A percentile compares a stretch with the other conserved stretches of the same genome.
Conservation (phyloP, 2,888 invertebrate species). For the Pterostichus niger region DNA sequence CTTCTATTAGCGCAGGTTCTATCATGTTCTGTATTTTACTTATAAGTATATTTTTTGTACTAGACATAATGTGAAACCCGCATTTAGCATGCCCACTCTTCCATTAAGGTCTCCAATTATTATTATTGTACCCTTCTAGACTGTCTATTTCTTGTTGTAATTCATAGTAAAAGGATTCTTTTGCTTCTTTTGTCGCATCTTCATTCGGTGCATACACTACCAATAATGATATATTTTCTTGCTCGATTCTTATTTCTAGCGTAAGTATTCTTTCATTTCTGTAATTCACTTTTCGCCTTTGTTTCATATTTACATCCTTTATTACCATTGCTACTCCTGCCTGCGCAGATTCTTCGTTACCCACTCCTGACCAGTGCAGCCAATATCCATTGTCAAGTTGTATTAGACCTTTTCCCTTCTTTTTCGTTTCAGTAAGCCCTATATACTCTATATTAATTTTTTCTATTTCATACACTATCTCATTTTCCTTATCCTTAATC, state of each 20-base stretch:
- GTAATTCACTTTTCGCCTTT: background rate
- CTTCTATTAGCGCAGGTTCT: slow-evolving; percentile 1
- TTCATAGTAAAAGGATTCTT: slow-evolving; percentile 32
- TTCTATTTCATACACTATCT: background rate
- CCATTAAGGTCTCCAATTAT: slow-evolving; percentile 44
- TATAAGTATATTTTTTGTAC: slow-evolving; percentile 3
- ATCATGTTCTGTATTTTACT: background rate
- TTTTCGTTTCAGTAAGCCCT: too few species aligned
- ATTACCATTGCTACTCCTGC: slow-evolving; percentile 23
- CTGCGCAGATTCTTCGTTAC: background rate
- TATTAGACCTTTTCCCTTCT: background rate
- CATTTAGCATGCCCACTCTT: slow-evolving; percentile 24
- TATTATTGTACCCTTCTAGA: background rate
- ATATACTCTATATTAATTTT: slow-evolving; percentile 15
- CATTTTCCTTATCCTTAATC: slow-evolving; percentile 2
- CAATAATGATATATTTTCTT: background rate
- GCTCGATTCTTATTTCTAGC: slow-evolving; percentile 2
- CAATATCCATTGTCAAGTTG: slow-evolving; percentile 13
- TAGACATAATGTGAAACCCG: background rate
- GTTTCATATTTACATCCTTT: slow-evolving; percentile 20
- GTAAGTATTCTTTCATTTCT: background rate
- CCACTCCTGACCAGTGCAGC: background rate
- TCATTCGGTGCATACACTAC: slow-evolving; percentile 42
- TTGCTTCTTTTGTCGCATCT: background rate
- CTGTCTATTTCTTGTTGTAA: slow-evolving; percentile 15